Evolutionary conservation across 2,888 invertebrate species (phyloP).

Genomic region (Leptarthrus brevirostris): DNA sequence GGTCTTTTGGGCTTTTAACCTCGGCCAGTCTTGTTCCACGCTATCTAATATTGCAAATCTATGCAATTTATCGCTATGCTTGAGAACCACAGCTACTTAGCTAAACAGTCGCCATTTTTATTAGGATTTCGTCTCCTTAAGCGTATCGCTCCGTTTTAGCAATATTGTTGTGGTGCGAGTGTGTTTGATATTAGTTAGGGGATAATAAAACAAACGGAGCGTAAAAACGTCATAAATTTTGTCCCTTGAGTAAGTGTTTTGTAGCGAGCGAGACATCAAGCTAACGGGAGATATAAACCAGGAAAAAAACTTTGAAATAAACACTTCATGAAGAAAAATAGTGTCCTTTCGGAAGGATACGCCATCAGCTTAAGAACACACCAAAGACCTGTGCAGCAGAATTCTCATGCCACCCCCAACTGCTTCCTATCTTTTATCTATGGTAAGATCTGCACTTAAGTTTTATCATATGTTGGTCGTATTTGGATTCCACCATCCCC

Average conservation of each 20-base stretch:
- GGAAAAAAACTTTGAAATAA: conserved; percentile 48
- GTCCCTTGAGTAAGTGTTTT: conserved; percentile 39
- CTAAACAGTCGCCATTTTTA: conserved; percentile 55
- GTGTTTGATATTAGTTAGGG: conserved; percentile 48
- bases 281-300: conserved; percentile 22
- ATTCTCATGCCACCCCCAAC: conserved; percentile 43
- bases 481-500: conserved; percentile 24
- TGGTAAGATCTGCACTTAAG: conserved; percentile 43
- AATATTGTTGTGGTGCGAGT: conserved; percentile 29
- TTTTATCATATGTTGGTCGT: conserved; percentile 47
- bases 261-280: conserved; percentile 3
- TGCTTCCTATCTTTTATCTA: conserved; percentile 26
- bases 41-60: conserved; percentile 54
- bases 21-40: not conserved
- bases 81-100: conserved; percentile 53
- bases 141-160: conserved; percentile 36
- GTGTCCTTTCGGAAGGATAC: conserved; percentile 49
- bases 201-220: conserved; percentile 55
- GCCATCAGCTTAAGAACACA: conserved; percentile 45
- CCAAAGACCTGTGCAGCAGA: conserved; percentile 33
- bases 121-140: conserved; percentile 51
- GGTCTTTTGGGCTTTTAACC: not conserved
- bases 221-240: conserved; percentile 55
- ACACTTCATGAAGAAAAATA: conserved; percentile 53
- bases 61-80: conserved; percentile 53